phyloP scores from a whole-genome alignment of 2,888 invertebrate species.

The Cataglyphis altisquamis region DNA sequence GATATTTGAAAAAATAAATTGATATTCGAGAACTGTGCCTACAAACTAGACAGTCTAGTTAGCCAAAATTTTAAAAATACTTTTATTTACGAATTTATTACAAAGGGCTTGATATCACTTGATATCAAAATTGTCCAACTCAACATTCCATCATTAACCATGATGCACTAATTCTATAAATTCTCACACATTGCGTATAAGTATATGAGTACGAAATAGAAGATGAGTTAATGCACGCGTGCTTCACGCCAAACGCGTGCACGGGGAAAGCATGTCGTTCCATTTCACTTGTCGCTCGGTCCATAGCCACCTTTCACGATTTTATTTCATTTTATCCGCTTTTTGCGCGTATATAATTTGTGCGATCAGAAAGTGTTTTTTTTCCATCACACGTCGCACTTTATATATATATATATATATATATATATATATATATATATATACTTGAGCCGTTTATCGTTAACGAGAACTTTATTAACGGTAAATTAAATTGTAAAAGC shows the following conservation, averaged over 20 bases:
- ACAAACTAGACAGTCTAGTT: too few relatives aligned
- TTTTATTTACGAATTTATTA: not conserved
- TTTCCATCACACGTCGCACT: not conserved
- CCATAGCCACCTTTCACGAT: conserved; percentile 54
- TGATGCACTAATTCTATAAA: not conserved
- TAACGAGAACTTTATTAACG: conserved; percentile 12
- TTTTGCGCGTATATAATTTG: conserved; percentile 26
- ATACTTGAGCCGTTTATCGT: not conserved
- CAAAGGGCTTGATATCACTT: not conserved
- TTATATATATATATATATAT: not conserved
- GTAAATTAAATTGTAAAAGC: not conserved
- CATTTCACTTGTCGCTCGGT: conserved; percentile 74
- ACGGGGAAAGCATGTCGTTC: conserved; percentile 78
- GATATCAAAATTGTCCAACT: not conserved
- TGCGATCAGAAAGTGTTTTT: conserved; percentile 61
- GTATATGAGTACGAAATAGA: conserved; percentile 2
- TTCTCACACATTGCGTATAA: not conserved
- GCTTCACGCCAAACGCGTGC: conserved; percentile 61
- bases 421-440: not conserved
- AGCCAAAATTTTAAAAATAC: not conserved
- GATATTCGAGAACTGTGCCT: not conserved
- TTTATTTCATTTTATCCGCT: conserved; percentile 53
- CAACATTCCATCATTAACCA: not conserved
- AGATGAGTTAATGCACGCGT: conserved; percentile 54
- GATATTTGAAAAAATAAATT: not conserved